phyloP scores from a whole-genome alignment of 2,113 vertebrate genomes.

The Marmota flaviventris region DNA sequence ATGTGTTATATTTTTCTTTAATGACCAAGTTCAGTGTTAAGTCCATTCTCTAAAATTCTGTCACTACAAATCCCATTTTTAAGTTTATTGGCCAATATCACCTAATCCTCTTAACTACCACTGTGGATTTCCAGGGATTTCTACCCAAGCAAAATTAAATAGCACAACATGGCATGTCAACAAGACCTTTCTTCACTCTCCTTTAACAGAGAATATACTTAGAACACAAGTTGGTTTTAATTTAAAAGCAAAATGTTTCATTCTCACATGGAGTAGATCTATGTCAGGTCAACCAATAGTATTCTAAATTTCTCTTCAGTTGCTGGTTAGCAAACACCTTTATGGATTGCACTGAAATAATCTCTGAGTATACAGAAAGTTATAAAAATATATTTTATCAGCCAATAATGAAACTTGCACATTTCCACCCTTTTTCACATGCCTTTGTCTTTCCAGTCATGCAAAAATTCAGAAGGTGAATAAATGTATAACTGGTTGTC shows the following conservation, averaged over 20 bases:
- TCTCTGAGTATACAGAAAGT: background rate
- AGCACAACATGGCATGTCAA: background rate
- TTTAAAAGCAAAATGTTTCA: background rate
- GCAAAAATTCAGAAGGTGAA: background rate
- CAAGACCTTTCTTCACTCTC: background rate
- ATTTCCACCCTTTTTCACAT: background rate
- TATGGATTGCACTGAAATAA: background rate
- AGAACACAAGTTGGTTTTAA: background rate
- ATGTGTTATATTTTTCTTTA: slow-evolving; percentile 6
- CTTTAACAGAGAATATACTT: background rate
- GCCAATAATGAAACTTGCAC: background rate
- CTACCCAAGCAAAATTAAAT: slow-evolving; percentile 28
- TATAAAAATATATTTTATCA: background rate
- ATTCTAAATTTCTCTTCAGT: background rate
- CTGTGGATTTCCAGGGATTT: background rate
- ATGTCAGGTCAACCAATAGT: background rate
- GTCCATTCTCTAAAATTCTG: background rate
- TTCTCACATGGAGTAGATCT: background rate
- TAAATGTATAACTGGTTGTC: background rate
- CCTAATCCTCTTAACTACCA: slow-evolving; percentile 42
- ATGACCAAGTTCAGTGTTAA: background rate
- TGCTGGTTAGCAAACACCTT: background rate
- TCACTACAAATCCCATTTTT: background rate
- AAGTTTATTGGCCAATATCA: background rate
- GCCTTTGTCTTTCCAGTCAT: background rate